Evolutionary conservation across 2,797 vertebrate species (phyloP).

Genomic region (Peromyscus eremicus): DNA sequence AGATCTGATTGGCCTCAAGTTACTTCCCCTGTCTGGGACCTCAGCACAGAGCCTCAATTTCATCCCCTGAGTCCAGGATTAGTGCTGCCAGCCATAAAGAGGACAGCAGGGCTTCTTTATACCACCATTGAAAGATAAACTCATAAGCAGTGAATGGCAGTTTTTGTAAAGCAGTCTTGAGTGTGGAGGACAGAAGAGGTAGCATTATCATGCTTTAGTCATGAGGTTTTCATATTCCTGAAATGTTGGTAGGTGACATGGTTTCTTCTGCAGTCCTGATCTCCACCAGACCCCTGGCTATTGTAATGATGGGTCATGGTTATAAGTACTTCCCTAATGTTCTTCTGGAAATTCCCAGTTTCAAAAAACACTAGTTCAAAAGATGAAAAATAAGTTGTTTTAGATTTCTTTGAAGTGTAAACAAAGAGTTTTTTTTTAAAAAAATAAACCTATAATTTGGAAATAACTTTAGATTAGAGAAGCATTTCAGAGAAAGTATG

Average conservation of each 20-base stretch:
- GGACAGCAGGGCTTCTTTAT: not conserved
- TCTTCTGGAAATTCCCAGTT: not conserved
- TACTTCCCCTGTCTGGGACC: not conserved
- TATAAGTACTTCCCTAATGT: not conserved
- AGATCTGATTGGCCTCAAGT: not conserved
- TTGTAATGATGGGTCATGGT: rapidly evolving
- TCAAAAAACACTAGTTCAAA: not conserved
- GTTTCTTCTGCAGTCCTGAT: not conserved
- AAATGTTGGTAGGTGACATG: rapidly evolving
- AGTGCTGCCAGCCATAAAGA: not conserved
- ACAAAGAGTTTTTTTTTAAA: not conserved
- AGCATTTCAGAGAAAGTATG: not conserved
- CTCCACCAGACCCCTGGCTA: not conserved
- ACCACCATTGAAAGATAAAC: not conserved
- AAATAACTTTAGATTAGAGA: not conserved
- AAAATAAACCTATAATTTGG: not conserved
- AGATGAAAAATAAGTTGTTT: not conserved
- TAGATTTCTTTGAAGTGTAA: not conserved
- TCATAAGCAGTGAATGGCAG: not conserved
- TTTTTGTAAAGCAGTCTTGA: not conserved
- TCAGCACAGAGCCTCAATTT: rapidly evolving
- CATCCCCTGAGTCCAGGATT: not conserved
- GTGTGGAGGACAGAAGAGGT: not conserved
- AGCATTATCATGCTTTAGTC: not conserved
- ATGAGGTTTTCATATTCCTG: not conserved